Evolutionary conservation across 2,797 vertebrate genomes (phyloP), one percentile per base, ranked within the genome.

Genomic region (Pseudotriccus pelzelni): DNA sequence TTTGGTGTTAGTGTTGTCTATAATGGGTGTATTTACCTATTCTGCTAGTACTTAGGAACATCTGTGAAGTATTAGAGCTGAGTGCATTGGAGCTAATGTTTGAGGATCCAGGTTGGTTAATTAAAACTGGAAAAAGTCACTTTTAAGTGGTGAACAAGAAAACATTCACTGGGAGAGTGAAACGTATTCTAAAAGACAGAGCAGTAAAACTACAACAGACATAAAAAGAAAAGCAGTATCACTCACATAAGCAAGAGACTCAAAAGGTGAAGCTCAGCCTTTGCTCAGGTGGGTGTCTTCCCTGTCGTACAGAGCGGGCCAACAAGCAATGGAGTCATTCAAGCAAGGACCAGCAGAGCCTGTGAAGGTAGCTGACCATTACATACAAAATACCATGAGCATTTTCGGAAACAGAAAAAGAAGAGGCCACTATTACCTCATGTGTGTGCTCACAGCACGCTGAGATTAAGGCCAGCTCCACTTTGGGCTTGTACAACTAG

Each of bases 261-360:
- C 49, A 60, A 68, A 87, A 84, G 30, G 10, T 53, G 30, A 60
- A 80, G 68, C 23, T 37, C 0, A 0, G 19, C 22, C 22, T 79
- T 56, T 78, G 58, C 20, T 86, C 2, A 4, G 21, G 28, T 32
- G 23, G 17, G 5, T 69, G 9, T 43, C 24, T 39, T 74, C 14
- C 9, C 21, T 22, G 0, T 0, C 2, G 28, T 25, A 46, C n/a
- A 79, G 34, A 53, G 12, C 1, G 14, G 34, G 79, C 36, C 87
- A 94, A 53, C 3, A 53, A 80, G 37, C 14, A 46, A 37, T 12
- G 21, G 25, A 69, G 37, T 50, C 63, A 66, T 32, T 66, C 4
- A 5, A 55, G 14, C 10, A 87, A 80, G 60, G 47, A 75, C 27
- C 7, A 15, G 24, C 69, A 78, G 21, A 39, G 28, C 22, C 15